Conservation (phyloP, 2,888 invertebrate species). For the Tridacna crocea region DNA sequence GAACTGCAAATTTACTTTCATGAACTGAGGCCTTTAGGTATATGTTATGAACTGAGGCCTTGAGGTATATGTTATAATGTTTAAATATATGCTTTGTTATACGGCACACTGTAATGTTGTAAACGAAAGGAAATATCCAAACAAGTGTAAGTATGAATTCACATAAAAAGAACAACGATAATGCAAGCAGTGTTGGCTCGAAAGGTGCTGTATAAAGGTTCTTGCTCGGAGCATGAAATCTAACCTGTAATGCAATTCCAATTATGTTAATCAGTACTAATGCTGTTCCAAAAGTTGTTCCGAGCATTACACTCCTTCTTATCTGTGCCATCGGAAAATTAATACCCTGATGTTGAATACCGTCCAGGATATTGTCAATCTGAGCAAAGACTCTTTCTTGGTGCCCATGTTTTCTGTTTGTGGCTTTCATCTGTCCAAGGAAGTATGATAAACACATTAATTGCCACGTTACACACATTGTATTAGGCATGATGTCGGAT, state of each 20-base stretch:
- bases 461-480: background rate
- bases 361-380: background rate
- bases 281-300: background rate
- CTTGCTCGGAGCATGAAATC: background rate
- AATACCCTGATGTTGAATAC: background rate
- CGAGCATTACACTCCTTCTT: background rate
- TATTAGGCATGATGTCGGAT: background rate
- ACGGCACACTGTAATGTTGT: background rate
- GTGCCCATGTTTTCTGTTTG: background rate
- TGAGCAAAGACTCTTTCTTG: background rate
- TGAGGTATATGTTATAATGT: background rate
- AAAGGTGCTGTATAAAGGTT: constrained; percentile 2
- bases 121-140: constrained; percentile 11
- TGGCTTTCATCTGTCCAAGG: background rate
- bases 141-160: background rate
- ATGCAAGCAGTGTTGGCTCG: background rate
- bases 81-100: background rate
- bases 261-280: background rate
- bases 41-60: background rate
- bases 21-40: background rate
- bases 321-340: background rate
- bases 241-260: background rate
- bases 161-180: background rate
- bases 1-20: background rate
- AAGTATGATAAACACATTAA: background rate